Percentiles rank a stretch among this genome's conserved stretches.
These are phyloP conservation scores for Allygus modestus DNA, from an alignment of 2,888 invertebrate genomes.

Conservation along the genomic window DNA sequence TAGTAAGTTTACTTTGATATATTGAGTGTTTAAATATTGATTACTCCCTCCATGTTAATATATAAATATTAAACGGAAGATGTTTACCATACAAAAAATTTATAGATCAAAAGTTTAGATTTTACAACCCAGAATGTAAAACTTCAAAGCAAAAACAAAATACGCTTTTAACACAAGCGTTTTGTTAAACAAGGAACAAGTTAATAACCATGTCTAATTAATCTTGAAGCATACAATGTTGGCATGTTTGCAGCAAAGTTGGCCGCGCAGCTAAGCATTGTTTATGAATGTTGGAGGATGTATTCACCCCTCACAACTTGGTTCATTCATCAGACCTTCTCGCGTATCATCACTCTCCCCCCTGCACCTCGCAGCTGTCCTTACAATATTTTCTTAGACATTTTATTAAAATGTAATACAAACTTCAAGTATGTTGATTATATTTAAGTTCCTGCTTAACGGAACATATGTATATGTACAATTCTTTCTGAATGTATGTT, in stretches of 20 bases:
- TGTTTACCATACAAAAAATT: no score
- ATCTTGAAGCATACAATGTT: slow-evolving; percentile 25
- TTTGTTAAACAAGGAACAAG: slow-evolving; percentile 22
- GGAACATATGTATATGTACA: no score
- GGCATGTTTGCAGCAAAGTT: slow-evolving; percentile 16
- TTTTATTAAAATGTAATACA: neutral
- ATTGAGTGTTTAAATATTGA: no score
- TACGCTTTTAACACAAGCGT: neutral
- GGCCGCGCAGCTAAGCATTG: slow-evolving; percentile 32
- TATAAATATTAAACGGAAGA: no score
- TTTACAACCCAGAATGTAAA: no score
- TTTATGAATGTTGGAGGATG: slow-evolving; percentile 35
- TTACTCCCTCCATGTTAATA: no score
- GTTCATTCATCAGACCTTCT: slow-evolving; percentile 16
- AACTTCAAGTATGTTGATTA: no score
- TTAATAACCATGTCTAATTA: slow-evolving; percentile 28
- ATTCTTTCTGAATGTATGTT: no score
- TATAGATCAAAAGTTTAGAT: no score
- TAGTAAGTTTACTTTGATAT: no score
- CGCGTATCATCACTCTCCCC: neutral
- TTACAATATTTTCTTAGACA: neutral
- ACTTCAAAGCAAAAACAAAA: no score
- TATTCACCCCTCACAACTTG: neutral
- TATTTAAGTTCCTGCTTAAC: no score
- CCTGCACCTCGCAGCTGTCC: neutral